Conservation (phyloP, 2,888 invertebrate genomes). For the Plagiodera versicolora region DNA sequence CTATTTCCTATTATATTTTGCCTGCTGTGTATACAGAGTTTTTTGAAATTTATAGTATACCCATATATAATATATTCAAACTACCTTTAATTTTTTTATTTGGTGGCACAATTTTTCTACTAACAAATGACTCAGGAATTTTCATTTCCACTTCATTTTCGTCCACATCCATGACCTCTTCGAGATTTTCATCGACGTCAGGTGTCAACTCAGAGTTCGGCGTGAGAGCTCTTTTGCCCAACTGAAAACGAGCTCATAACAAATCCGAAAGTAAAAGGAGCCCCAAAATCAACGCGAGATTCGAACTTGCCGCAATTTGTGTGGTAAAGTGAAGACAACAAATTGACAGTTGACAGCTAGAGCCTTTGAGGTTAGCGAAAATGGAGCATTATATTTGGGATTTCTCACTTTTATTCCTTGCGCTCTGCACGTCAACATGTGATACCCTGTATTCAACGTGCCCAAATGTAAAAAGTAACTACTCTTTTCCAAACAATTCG, state of each 20-base stretch:
- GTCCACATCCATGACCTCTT: background rate
- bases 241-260: background rate
- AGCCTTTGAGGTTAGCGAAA: too few species aligned
- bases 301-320: too few species aligned
- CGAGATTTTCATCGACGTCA: background rate
- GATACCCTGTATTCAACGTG: slow-evolving; percentile 20
- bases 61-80: background rate
- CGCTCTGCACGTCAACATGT: slow-evolving; percentile 18
- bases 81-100: background rate
- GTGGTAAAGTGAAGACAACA: too few species aligned
- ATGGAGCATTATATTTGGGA: background rate
- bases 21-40: too few species aligned
- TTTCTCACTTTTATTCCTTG: slow-evolving; percentile 14
- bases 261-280: too few species aligned
- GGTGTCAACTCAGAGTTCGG: background rate
- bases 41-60: too few species aligned
- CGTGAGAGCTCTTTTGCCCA: background rate
- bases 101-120: background rate
- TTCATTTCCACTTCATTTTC: background rate
- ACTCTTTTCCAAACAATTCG: slow-evolving; percentile 1
- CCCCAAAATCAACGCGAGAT: too few species aligned
- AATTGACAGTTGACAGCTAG: too few species aligned
- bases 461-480: slow-evolving; percentile 9
- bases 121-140: background rate
- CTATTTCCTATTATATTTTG: too few species aligned